Evolutionary conservation across 2,797 vertebrate species (phyloP).

Genomic region (Myoxocephalus aenaeus): DNA sequence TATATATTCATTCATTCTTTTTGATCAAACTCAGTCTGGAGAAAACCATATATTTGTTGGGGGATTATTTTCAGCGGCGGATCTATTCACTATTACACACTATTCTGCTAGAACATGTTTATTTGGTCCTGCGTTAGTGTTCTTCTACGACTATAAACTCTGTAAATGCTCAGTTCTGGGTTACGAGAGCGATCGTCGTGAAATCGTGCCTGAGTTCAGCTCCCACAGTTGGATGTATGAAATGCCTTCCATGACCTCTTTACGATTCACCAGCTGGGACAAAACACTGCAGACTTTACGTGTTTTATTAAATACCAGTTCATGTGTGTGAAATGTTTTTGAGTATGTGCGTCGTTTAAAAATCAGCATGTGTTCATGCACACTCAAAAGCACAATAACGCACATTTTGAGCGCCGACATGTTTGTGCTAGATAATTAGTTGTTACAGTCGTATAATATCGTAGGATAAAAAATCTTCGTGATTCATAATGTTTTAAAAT

Average conservation of each 20-base stretch:
- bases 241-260: not conserved
- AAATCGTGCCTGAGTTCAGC: not conserved
- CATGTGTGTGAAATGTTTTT: not conserved
- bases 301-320: not conserved
- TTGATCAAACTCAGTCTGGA: too few relatives aligned
- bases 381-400: not conserved
- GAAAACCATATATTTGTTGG: too few relatives aligned
- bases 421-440: too few relatives aligned
- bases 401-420: not conserved
- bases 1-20: too few relatives aligned
- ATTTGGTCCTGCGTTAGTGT: not conserved
- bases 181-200: not conserved
- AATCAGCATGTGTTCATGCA: not conserved
- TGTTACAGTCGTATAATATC: not conserved
- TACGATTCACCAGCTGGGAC: too few relatives aligned
- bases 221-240: not conserved
- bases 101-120: not conserved
- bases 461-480: not conserved
- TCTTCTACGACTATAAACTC: not conserved
- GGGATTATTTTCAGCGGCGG: not conserved
- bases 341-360: not conserved
- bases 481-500: not conserved
- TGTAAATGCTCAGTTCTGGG: not conserved
- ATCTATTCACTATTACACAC: not conserved
- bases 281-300: not conserved